phyloP scores from a whole-genome alignment of 1,140 invertebrate species.

The Nephotettix cincticeps region DNA sequence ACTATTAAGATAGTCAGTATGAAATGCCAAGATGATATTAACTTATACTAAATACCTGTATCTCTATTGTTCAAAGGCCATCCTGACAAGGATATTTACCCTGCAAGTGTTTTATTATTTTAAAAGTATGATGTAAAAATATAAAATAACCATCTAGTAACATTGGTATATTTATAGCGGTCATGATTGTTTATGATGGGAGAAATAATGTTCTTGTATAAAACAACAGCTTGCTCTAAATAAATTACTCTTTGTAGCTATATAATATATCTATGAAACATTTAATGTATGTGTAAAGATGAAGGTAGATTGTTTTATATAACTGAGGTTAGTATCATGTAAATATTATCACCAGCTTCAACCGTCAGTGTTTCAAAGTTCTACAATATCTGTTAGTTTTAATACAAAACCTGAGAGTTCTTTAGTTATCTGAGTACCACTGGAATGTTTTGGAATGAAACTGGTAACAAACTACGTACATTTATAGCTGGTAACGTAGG shows the following conservation, averaged over 20 bases:
- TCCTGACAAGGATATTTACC: constrained; percentile 37
- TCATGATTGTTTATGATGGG: background rate
- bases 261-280: background rate
- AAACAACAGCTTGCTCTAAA: background rate
- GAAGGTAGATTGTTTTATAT: background rate
- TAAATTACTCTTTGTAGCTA: background rate
- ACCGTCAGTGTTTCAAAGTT: background rate
- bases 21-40: constrained; percentile 11
- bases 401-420: background rate
- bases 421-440: background rate
- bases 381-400: background rate
- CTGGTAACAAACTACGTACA: constrained; percentile 9
- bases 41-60: constrained; percentile 38
- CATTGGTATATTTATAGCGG: constrained; percentile 7
- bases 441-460: constrained; percentile 6
- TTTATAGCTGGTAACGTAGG: constrained; percentile 3
- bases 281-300: background rate
- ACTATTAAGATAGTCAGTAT: too few species aligned
- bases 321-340: background rate
- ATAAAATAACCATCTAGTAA: constrained; percentile 34
- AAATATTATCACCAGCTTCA: background rate
- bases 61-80: constrained; percentile 39
- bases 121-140: constrained; percentile 34
- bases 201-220: background rate
- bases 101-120: constrained; percentile 35